A percentile compares a stretch with the other conserved stretches of the same genome.
Evolutionary conservation across 2,888 invertebrate genomes (phyloP).

Genomic region (Phortica okadai): DNA sequence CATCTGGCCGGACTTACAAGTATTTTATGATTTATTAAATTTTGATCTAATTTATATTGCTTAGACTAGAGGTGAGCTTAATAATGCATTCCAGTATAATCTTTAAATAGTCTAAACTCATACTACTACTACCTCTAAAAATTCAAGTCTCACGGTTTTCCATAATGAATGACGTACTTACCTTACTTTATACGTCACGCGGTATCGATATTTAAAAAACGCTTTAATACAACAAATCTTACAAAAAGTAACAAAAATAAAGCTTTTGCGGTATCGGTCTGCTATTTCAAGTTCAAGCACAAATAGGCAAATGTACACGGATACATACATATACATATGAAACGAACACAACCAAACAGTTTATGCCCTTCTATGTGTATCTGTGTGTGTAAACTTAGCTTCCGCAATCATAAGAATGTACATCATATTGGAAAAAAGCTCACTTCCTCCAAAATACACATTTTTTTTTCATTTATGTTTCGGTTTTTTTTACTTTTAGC

Average conservation of each 20-base stretch:
- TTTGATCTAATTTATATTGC: too few relatives aligned
- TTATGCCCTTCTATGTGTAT: neutral
- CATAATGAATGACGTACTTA: too few relatives aligned
- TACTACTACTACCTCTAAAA: too few relatives aligned
- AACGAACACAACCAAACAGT: neutral
- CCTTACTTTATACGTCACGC: too few relatives aligned
- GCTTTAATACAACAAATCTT: neutral
- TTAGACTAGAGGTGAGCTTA: too few relatives aligned
- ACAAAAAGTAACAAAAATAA: neutral
- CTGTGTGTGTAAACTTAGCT: neutral
- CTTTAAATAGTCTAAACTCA: too few relatives aligned
- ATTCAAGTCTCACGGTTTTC: too few relatives aligned
- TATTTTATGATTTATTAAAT: too few relatives aligned
- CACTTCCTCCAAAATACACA: neutral
- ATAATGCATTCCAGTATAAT: too few relatives aligned
- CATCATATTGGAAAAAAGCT: neutral
- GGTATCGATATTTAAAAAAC: too few relatives aligned
- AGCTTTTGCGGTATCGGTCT: neutral
- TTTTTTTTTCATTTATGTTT: too few relatives aligned
- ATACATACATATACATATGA: neutral
- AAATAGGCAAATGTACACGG: neutral
- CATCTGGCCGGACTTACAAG: too few relatives aligned
- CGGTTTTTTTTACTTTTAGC: neutral
- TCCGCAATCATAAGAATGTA: neutral
- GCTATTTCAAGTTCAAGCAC: constrained; percentile 26